Evolutionary conservation across 2,888 invertebrate genomes (phyloP).

Genomic region (Leucophora obtusa): DNA sequence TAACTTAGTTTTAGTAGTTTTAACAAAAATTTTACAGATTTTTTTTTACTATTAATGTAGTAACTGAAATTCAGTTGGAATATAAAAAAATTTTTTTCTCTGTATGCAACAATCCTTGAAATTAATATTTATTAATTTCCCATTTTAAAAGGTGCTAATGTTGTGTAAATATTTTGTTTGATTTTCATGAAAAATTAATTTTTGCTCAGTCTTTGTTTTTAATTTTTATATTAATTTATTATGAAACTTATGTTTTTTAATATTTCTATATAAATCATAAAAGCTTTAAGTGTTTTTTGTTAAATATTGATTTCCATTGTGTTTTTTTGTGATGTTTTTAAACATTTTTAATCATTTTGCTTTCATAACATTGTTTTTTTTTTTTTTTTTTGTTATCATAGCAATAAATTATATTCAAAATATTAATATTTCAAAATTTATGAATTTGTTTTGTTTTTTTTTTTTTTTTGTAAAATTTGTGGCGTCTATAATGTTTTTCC

Average conservation of each 20-base stretch:
- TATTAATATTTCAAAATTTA: conserved; percentile 26
- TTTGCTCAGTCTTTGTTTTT: not conserved
- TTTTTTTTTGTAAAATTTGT: not conserved
- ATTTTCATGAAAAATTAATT: not conserved
- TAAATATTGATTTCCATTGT: conserved; percentile 33
- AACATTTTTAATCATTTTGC: conserved; percentile 15
- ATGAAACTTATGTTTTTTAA: conserved; percentile 35
- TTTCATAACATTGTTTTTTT: conserved; percentile 6
- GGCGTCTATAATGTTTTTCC: conserved; percentile 12
- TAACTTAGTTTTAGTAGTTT: too few relatives aligned
- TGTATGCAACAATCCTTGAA: not conserved
- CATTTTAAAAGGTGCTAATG: conserved; percentile 45
- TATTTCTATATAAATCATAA: conserved; percentile 41
- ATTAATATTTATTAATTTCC: conserved; percentile 36
- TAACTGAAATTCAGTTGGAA: too few relatives aligned
- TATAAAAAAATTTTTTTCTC: too few relatives aligned
- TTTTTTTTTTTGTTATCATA: too few relatives aligned
- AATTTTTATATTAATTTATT: conserved; percentile 30
- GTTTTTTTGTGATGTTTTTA: not conserved
- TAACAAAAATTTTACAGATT: too few relatives aligned
- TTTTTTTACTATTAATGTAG: too few relatives aligned
- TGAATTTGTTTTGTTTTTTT: conserved; percentile 9
- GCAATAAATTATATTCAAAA: conserved; percentile 26
- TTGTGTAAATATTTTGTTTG: not conserved
- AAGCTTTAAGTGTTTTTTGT: conserved; percentile 47